Base-by-base conservation (phyloP, 2,888 invertebrate genomes). In the Philhelius pedissequus region DNA sequence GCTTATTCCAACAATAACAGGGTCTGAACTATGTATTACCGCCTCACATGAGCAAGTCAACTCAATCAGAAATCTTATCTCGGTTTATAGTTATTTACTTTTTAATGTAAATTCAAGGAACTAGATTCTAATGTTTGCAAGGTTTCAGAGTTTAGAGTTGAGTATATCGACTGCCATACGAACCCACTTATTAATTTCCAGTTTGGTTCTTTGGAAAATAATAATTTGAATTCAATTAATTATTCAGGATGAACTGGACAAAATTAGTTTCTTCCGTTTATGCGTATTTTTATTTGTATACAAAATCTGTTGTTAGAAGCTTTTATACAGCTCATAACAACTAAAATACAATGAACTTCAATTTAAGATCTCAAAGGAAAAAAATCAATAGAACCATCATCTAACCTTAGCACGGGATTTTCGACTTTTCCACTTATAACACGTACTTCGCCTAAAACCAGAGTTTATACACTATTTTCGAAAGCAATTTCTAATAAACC, bases 311-410 rank as follows among this genome's bases (percentile, higher is more conserved):
- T 13, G 22, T 1, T 22, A 48, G 27, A 52, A 30, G 27, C 52
- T 9, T 9, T 52, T 18, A 15, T 11, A 52, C 52, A 30, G 9
- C 18, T 30, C 9, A 52, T 15, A 18, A 18, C 2, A 52, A 32
- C 32, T 56, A 18, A 5, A 56, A 20, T 13, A 4, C 56, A 56
- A 56, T 56, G 32, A 56, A 35, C 35, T 56, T 3, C 5, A 32
- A 35, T 20, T 56, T 3, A 2, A 32, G 6, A 15, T 20, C 18
- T 20, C 56, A 13, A 13, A 8, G 18, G 35, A 20, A 35, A 56
- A 54, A 56, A 56, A 56, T 56, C 56, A 56, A 56, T 56, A n/a
- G n/a, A n/a, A n/a, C n/a, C n/a, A 56, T 22, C 20, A 56, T 56
- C 13, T 20, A 7, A 35, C 20, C 3, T 22, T n/a, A n/a, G 25